Conservation (phyloP, 2,113 vertebrate genomes). For the Anguilla rostrata region DNA sequence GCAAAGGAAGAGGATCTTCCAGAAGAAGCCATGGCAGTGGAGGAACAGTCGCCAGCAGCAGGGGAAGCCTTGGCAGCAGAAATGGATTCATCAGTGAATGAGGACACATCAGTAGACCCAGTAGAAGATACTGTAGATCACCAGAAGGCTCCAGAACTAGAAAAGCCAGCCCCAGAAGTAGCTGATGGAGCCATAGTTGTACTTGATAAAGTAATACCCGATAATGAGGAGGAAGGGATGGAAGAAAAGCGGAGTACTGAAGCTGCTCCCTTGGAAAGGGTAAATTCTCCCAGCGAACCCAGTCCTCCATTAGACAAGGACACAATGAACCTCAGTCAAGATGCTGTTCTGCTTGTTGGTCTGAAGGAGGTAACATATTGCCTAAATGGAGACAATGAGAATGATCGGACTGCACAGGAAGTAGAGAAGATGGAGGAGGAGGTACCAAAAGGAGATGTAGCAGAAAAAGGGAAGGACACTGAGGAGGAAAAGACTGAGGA, state of each 20-base stretch:
- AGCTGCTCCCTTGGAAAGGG: constrained; percentile 42
- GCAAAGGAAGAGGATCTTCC: background rate
- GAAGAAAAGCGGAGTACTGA: background rate
- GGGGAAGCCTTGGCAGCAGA: background rate
- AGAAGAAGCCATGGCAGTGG: background rate
- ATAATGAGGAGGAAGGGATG: background rate
- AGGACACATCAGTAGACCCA: background rate
- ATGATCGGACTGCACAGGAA: constrained; percentile 64
- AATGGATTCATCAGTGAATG: background rate
- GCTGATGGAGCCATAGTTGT: constrained; percentile 54
- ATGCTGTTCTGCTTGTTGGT: constrained; percentile 67
- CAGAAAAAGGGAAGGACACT: constrained; percentile 47
- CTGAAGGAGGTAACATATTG: constrained; percentile 68
- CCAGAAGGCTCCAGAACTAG: background rate
- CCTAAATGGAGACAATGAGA: constrained; percentile 60
- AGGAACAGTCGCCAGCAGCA: background rate
- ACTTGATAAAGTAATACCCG: background rate
- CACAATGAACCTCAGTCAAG: constrained; percentile 59
- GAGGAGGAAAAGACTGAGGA: constrained; percentile 53
- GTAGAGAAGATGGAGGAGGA: constrained; percentile 40
- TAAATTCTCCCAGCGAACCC: constrained; percentile 57
- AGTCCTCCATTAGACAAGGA: constrained; percentile 57
- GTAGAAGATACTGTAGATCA: background rate
- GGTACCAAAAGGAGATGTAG: constrained; percentile 37
- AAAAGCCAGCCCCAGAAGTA: constrained; percentile 49